These are phyloP conservation scores for Dicranocentrus wangi DNA, from an alignment of 2,888 invertebrate species.

Conservation along the genomic window DNA sequence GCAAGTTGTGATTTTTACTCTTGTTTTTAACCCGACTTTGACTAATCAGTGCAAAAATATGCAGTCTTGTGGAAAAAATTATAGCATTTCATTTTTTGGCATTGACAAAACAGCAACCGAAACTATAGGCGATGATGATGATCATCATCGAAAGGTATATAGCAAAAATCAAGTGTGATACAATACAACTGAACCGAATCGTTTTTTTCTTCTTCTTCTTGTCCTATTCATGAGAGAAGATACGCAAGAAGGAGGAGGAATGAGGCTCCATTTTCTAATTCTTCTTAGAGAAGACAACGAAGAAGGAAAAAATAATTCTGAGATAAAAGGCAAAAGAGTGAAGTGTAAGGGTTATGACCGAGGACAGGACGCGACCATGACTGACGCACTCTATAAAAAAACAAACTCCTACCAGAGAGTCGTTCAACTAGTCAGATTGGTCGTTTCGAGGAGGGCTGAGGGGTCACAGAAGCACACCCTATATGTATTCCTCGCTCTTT, in stretches of 20 bases:
- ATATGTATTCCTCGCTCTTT: not conserved
- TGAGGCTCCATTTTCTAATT: no score
- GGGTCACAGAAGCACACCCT: slow-evolving; percentile 42
- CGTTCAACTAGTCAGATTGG: slow-evolving; percentile 47
- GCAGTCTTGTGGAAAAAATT: no score
- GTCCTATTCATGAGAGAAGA: no score
- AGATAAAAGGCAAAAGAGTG: slow-evolving; percentile 23
- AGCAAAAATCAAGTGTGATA: not conserved
- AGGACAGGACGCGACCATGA: slow-evolving; percentile 63
- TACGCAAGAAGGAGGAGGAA: no score
- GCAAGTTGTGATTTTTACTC: not conserved
- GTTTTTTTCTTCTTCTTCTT: not conserved
- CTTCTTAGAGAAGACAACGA: not conserved
- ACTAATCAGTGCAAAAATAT: no score
- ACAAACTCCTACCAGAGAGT: slow-evolving; percentile 7
- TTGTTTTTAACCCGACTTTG: not conserved
- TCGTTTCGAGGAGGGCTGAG: slow-evolving; percentile 35
- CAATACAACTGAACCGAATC: not conserved
- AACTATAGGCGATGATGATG: no score
- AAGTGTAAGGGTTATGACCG: slow-evolving; percentile 62
- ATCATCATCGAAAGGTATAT: not conserved
- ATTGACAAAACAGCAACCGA: no score
- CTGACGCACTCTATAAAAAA: slow-evolving; percentile 43
- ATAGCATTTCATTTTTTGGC: no score
- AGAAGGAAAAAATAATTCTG: slow-evolving; percentile 3